Base-by-base conservation (phyloP, 1,140 invertebrate species). In the Cryptotermes secundus region DNA sequence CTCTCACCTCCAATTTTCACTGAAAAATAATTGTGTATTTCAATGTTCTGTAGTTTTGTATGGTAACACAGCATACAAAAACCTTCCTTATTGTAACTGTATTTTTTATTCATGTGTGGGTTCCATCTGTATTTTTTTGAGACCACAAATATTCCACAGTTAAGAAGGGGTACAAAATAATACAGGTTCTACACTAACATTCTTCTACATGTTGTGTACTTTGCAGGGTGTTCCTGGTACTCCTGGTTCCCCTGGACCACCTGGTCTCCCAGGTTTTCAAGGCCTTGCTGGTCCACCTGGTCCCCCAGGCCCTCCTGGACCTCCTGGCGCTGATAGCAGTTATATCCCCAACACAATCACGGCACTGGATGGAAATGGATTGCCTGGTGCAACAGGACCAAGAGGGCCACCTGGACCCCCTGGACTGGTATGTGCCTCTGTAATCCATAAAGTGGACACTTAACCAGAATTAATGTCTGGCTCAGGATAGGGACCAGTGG, bases 231-330 rank as follows among this genome's bases (percentile, higher is more conserved):
- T 79, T 24, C 79, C 85, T 24, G 85, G 86, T 36, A 34, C 42
- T 24, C 81, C 38, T 53, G 85, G 85, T n/a, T 36, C 79, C 85
- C 65, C 87, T 24, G 88, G 91, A 19, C 38, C 86, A 53, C 85
- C 87, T 83, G 89, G 89, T 49, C 79, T 87, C n/a, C 87, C 85
- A 83, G 89, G 89, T 19, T 53, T 85, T 65, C 84, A 86, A 83
- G 89, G 89, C 14, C 86, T 87, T 36, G 87, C 87, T 80, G 90
- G 91, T 26, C 86, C 86, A 45, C 87, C 88, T 59, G 91, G 92
- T 38, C 88, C 89, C 14, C 87, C 89, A 80, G 92, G 92, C 34
- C 88, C 89, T 65, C 87, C 90, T 19, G 90, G 89, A 16, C 87
- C 87, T 7, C 87, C 87, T 14, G 89, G 87, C 35, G 26, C n/a